phyloP scores from a whole-genome alignment of 2,797 vertebrate species.

The Meriones psammophilus region DNA sequence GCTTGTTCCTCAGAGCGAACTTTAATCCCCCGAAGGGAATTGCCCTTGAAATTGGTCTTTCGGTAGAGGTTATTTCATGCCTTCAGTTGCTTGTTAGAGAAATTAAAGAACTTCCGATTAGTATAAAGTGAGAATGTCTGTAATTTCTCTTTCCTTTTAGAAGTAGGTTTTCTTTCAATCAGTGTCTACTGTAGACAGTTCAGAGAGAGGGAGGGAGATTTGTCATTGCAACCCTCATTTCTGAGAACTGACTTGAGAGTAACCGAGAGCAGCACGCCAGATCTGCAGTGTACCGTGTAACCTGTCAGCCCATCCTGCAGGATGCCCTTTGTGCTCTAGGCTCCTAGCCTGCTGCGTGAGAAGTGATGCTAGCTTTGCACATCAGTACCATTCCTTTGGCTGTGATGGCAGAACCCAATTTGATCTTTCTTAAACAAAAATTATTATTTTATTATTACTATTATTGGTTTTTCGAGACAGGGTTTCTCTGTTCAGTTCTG shows the following conservation, averaged over 20 bases:
- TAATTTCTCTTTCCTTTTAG: slow-evolving; percentile 65
- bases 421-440: neutral
- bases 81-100: slow-evolving; percentile 49
- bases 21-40: slow-evolving; percentile 59
- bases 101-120: slow-evolving; percentile 18
- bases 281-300: neutral
- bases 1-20: neutral
- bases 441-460: neutral
- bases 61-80: neutral
- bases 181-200: slow-evolving; percentile 1
- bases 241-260: slow-evolving; percentile 2
- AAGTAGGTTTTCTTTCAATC: slow-evolving; percentile 18
- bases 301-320: neutral
- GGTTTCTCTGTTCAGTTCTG: neutral
- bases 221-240: slow-evolving; percentile 7
- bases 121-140: slow-evolving; percentile 36
- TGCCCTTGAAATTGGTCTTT: slow-evolving; percentile 56
- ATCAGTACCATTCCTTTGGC: neutral
- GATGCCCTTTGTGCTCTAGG: neutral
- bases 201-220: neutral
- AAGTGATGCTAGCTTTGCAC: neutral
- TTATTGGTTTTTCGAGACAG: neutral
- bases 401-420: neutral
- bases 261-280: neutral
- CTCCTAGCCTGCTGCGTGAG: neutral